Evolutionary conservation across 2,888 invertebrate genomes (phyloP).

Genomic region (Parnassius mnemosyne): DNA sequence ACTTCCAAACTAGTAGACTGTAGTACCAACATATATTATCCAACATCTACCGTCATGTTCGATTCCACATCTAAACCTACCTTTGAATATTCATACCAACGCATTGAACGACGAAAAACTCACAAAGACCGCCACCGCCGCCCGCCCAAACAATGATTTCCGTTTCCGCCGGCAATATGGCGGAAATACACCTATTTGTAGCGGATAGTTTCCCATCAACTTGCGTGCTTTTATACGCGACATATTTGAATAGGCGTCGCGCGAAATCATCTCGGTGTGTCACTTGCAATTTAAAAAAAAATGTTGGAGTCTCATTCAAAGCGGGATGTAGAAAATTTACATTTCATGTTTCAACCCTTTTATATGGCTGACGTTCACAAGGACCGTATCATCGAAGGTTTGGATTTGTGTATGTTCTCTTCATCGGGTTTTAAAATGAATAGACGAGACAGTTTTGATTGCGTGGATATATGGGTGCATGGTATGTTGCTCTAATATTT

Average conservation of each 20-base stretch:
- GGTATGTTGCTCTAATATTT: too few relatives aligned
- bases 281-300: conserved; percentile 24
- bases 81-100: conserved; percentile 17
- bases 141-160: conserved; percentile 54
- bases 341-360: not conserved
- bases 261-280: conserved; percentile 23
- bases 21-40: not conserved
- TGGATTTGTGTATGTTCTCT: conserved; percentile 7
- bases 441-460: not conserved
- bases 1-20: too few relatives aligned
- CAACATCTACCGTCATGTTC: conserved; percentile 5
- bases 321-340: conserved; percentile 10
- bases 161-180: conserved; percentile 59
- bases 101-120: conserved; percentile 26
- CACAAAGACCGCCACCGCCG: conserved; percentile 31
- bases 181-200: conserved; percentile 31
- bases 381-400: conserved; percentile 9
- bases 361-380: conserved; percentile 4
- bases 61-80: conserved; percentile 9
- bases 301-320: conserved; percentile 11
- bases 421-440: conserved; percentile 1
- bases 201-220: conserved; percentile 32
- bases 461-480: not conserved
- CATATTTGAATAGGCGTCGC: conserved; percentile 23
- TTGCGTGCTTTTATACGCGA: conserved; percentile 22